Evolutionary conservation across 2,113 vertebrate species (phyloP).

Genomic region (Polypterus bichir): DNA sequence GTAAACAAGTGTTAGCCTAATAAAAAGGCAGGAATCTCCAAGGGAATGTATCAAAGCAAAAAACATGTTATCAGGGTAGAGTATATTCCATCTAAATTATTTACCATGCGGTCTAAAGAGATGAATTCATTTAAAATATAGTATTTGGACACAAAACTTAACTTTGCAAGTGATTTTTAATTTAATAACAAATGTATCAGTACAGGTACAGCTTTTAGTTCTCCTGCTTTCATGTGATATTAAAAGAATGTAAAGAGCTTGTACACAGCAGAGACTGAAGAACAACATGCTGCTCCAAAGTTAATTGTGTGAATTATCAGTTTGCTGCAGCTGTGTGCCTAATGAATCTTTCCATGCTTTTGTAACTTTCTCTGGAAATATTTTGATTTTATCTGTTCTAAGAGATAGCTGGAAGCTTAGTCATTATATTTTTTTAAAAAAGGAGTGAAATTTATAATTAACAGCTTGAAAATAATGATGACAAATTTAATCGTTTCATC

Average conservation of each 20-base stretch:
- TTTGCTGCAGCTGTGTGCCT: constrained; percentile 3
- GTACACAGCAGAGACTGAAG: constrained; percentile 3
- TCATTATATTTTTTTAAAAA: background rate
- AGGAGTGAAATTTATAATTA: constrained; percentile 1
- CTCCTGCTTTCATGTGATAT: background rate
- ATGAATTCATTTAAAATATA: background rate
- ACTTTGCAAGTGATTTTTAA: no score
- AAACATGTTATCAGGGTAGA: background rate
- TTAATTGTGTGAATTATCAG: constrained; percentile 7
- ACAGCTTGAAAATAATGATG: background rate
- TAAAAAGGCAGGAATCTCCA: no score
- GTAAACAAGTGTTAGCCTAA: no score
- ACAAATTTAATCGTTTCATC: background rate
- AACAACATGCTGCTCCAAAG: background rate
- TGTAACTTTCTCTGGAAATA: background rate
- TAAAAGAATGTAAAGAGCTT: background rate
- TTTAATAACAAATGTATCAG: no score
- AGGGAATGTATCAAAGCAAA: background rate
- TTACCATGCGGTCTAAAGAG: background rate
- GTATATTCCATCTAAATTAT: background rate
- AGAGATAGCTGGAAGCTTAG: background rate
- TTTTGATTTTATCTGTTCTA: constrained; percentile 2
- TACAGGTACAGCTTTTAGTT: background rate
- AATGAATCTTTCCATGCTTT: constrained; percentile 1
- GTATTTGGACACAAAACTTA: no score